Base-by-base conservation (phyloP, 2,113 vertebrate genomes). In the Larimichthys crocea region DNA sequence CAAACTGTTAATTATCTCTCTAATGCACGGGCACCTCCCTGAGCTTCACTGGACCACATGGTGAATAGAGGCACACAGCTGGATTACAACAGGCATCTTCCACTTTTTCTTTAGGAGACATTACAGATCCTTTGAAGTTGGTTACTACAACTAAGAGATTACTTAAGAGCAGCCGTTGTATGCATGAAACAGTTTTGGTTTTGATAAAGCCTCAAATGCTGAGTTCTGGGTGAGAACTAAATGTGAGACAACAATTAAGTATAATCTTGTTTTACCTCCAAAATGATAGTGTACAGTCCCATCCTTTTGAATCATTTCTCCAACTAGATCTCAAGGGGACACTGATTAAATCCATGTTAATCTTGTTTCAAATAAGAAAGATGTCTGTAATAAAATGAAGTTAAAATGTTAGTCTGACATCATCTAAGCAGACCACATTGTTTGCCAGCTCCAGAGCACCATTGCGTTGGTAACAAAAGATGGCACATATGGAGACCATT, bases 1-100 rank as follows among this genome's bases (percentile, higher is more conserved):
- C 63, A 86, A 88, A 86, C 88, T 74, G 65, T 60, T 87, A 66
- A 89, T 94, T 92, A 91, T 88, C 62, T 57, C 61, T 10, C 57
- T 85, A 63, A 86, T 87, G 76, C 74, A 67, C 48, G 55, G 88
- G 88, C 74, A 63, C 85, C 83, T 84, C 89, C 87, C 74, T 74
- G 68, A 69, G 81, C 63, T 65, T 48, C 68, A 63, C 31, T 67
- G 79, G 72, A 65, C 69, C 76, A 84, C 83, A 83, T 79, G 82
- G 68, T 59, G 84, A 71, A 74, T 46, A 64, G 49, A 74, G 81
- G 68, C 49, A 50, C 53, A 86, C 42, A 61, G 72, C 83, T 80
- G 72, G 71, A 82, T 59, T 16, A 26, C 69, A 85, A 62, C 7
- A 80, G 52, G 22, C 66, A 3, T 46, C 70, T 64, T 63, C 29